Conservation (phyloP, 2,113 vertebrate species). For the Ptilonorhynchus violaceus region DNA sequence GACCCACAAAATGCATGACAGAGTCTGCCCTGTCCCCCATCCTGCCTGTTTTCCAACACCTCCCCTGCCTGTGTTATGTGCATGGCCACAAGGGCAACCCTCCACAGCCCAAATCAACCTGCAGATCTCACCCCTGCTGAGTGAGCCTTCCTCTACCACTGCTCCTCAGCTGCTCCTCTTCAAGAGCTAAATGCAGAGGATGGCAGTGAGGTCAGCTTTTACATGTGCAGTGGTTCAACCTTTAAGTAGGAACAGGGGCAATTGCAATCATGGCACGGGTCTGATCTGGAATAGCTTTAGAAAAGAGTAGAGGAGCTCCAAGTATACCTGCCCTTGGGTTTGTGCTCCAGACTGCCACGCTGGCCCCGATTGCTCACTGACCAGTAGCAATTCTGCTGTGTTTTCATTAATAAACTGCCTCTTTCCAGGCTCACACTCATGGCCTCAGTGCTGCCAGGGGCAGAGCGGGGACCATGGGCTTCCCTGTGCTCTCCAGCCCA, state of each 20-base stretch:
- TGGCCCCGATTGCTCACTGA: neutral
- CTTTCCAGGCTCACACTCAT: neutral
- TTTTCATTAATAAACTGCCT: neutral
- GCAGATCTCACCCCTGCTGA: neutral
- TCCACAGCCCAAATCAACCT: neutral
- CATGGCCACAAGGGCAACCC: neutral
- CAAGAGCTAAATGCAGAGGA: neutral
- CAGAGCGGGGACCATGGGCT: neutral
- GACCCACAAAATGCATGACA: neutral
- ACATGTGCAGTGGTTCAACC: neutral
- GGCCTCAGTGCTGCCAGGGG: neutral
- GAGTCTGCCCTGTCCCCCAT: neutral
- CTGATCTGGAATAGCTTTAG: neutral
- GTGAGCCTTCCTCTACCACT: neutral
- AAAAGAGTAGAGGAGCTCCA: neutral
- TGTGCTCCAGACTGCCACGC: neutral
- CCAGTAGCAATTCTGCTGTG: neutral
- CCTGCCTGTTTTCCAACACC: neutral
- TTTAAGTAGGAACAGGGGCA: neutral
- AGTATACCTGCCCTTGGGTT: neutral
- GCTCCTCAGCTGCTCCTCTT: neutral
- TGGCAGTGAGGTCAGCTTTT: neutral
- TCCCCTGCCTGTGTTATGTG: neutral
- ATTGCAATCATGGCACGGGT: neutral
- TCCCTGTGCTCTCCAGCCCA: neutral